Percentiles rank a stretch among this genome's conserved stretches.
Evolutionary conservation across 2,797 vertebrate genomes (phyloP).

Genomic region (Enteromius thamalakanensis): DNA sequence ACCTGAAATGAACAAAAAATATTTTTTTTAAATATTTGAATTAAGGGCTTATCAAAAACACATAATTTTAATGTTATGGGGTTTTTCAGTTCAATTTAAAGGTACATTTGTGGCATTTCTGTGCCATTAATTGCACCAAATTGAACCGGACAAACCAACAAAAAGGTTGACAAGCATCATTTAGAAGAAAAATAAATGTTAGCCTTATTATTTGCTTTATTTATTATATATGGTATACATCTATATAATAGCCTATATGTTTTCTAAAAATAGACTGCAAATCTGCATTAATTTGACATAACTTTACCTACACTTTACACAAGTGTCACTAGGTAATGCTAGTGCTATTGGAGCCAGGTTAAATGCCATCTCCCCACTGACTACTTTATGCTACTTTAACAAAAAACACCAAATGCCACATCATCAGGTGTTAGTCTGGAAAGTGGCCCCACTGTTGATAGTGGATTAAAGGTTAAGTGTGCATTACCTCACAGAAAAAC

Average conservation of each 20-base stretch:
- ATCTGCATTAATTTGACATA: background rate
- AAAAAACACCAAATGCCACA: background rate
- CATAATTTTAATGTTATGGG: no score
- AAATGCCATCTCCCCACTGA: slow-evolving; percentile 21
- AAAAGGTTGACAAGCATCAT: background rate
- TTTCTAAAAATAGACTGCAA: background rate
- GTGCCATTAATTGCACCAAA: background rate
- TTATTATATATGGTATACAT: background rate
- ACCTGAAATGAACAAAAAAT: no score
- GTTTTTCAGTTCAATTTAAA: no score
- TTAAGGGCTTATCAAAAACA: no score
- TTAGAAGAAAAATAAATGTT: background rate
- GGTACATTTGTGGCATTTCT: no score
- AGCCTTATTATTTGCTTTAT: background rate
- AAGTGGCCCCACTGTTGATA: background rate
- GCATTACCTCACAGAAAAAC: slow-evolving; percentile 34
- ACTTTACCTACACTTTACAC: background rate
- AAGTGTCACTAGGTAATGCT: background rate
- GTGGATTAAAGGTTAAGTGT: slow-evolving; percentile 50
- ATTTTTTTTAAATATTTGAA: no score
- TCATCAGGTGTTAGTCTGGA: slow-evolving; percentile 1
- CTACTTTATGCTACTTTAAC: background rate
- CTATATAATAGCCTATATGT: background rate
- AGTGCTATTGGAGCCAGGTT: background rate
- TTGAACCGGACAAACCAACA: background rate